phyloP scores from a whole-genome alignment of 30 jellyfish, hydroid and myxozoan genomes.

The Phacellophora camtschatica region DNA sequence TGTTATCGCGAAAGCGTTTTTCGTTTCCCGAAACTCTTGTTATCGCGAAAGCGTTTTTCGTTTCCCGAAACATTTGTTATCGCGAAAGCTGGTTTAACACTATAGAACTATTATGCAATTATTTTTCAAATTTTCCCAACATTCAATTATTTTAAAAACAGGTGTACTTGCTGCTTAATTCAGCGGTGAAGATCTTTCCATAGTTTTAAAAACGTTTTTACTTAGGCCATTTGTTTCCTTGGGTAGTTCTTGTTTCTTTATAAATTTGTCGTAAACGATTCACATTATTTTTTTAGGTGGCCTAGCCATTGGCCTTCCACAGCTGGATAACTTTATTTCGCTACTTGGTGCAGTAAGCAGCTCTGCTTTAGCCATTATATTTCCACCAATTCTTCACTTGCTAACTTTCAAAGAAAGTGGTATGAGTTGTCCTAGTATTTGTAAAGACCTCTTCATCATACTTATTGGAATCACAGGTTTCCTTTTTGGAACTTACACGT shows the following conservation, averaged over 20 bases:
- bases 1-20: too few relatives aligned
- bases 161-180: not conserved
- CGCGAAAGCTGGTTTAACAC: too few relatives aligned
- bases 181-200: too few relatives aligned
- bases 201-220: too few relatives aligned
- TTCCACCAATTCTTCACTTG: slow-evolving; percentile 92
- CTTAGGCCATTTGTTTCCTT: too few relatives aligned
- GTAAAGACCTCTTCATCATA: slow-evolving; percentile 69
- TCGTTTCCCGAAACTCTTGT: too few relatives aligned
- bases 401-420: slow-evolving; percentile 86
- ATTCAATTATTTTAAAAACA: not conserved
- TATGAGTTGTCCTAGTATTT: slow-evolving; percentile 29
- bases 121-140: not conserved
- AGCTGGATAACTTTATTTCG: slow-evolving; percentile 87
- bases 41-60: too few relatives aligned
- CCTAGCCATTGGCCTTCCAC: slow-evolving; percentile 93
- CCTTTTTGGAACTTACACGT: slow-evolving; percentile 78
- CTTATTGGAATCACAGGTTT: slow-evolving; percentile 76
- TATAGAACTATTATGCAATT: too few relatives aligned
- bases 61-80: too few relatives aligned
- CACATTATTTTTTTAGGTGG: slow-evolving; percentile 90
- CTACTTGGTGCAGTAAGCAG: slow-evolving; percentile 95
- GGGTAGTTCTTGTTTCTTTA: too few relatives aligned
- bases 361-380: slow-evolving; percentile 92
- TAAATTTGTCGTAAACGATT: too few relatives aligned